Evolutionary conservation across 2,113 vertebrate genomes (phyloP).

Genomic region (Pituophis catenifer): DNA sequence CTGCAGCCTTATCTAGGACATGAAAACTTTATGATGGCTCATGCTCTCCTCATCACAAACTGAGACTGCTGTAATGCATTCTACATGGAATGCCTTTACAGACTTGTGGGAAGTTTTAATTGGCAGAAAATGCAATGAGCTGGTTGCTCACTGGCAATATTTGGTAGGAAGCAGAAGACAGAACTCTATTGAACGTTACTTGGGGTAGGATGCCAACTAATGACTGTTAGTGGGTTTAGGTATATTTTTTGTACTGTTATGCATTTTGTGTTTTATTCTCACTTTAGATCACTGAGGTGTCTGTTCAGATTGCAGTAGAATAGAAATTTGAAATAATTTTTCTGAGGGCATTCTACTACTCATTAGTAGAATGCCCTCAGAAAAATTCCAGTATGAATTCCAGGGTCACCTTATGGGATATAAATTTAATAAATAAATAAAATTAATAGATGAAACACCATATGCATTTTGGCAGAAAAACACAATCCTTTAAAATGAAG

Average conservation of each 20-base stretch:
- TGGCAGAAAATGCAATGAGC: neutral
- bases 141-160: neutral
- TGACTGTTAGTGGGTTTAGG: neutral
- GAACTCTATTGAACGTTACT: neutral
- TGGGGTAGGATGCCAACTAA: neutral
- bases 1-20: neutral
- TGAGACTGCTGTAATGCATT: neutral
- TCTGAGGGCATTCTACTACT: neutral
- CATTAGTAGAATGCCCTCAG: neutral
- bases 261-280: neutral
- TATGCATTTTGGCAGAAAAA: neutral
- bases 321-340: neutral
- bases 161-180: neutral
- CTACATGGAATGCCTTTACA: neutral
- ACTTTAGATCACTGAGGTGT: neutral
- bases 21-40: neutral
- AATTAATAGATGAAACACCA: neutral
- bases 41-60: neutral
- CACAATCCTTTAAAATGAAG: neutral
- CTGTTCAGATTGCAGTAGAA: neutral
- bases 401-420: neutral
- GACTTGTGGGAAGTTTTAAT: neutral
- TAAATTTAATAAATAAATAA: neutral
- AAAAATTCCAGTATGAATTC: neutral
- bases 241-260: neutral